phyloP scores from a whole-genome alignment of 2,888 invertebrate genomes.

The Poecilobothrus nobilitatus region DNA sequence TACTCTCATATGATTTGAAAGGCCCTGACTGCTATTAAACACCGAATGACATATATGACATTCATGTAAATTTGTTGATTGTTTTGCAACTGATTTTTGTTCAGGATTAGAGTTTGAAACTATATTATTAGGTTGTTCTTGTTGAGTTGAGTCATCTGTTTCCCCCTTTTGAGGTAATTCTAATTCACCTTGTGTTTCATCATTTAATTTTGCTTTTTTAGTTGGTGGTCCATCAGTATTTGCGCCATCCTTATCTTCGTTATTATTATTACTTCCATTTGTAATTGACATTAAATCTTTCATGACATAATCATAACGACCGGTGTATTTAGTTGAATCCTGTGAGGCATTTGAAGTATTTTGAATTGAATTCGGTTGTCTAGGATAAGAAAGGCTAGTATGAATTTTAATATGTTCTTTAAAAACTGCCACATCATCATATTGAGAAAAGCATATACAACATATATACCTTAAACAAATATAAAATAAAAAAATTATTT shows the following conservation, averaged over 20 bases:
- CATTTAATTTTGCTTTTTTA: slow-evolving; percentile 18
- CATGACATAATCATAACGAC: slow-evolving; percentile 42
- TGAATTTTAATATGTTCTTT: slow-evolving; percentile 23
- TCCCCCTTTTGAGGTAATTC: slow-evolving; percentile 34
- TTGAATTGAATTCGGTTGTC: slow-evolving; percentile 17
- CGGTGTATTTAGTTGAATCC: slow-evolving; percentile 28
- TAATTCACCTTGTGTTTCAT: neutral
- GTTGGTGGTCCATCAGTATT: slow-evolving; percentile 27
- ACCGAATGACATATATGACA: slow-evolving; percentile 40
- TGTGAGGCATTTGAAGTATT: slow-evolving; percentile 28
- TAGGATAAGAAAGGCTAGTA: slow-evolving; percentile 14
- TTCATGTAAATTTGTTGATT: slow-evolving; percentile 30
- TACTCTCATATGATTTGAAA: slow-evolving; percentile 43
- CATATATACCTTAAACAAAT: slow-evolving; percentile 18
- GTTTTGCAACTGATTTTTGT: slow-evolving; percentile 11
- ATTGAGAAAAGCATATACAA: slow-evolving; percentile 24
- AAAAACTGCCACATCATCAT: slow-evolving; percentile 21
- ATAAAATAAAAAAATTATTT: neutral
- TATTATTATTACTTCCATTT: slow-evolving; percentile 34
- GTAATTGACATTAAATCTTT: slow-evolving; percentile 42
- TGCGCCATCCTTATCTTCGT: slow-evolving; percentile 36
- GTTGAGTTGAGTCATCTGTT: slow-evolving; percentile 24
- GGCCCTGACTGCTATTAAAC: slow-evolving; percentile 40
- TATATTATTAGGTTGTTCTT: slow-evolving; percentile 19
- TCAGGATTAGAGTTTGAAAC: slow-evolving; percentile 20